phyloP scores from a whole-genome alignment of 2,113 vertebrate species.

The Zeus faber region DNA sequence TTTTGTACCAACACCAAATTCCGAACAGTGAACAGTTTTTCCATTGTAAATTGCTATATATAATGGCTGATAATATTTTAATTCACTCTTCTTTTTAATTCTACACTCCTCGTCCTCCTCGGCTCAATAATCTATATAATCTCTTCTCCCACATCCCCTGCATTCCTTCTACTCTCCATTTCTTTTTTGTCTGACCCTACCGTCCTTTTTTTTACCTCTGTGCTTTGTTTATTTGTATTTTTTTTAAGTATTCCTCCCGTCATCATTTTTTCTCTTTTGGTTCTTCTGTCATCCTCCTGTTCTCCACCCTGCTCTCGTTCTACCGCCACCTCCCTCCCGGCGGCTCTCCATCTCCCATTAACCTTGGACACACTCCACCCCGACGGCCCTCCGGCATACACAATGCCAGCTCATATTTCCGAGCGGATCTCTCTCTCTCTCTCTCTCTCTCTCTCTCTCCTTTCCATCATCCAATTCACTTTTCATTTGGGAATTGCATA shows the following conservation, averaged over 20 bases:
- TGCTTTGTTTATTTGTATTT: not conserved
- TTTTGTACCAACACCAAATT: no score
- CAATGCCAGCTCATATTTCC: slow-evolving; percentile 1
- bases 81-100: no score
- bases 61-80: no score
- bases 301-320: not conserved
- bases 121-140: no score
- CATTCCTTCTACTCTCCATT: no score
- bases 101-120: no score
- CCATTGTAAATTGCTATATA: no score
- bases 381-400: slow-evolving; percentile 7
- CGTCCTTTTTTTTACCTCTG: not conserved
- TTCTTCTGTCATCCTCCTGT: not conserved
- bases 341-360: not conserved
- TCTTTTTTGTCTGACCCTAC: no score
- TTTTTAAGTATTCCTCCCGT: no score
- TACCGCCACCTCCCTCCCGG: not conserved
- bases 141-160: no score
- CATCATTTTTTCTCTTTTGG: no score
- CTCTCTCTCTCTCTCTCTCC: not conserved
- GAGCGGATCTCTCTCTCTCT: slow-evolving; percentile 1
- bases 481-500: slow-evolving; percentile 10
- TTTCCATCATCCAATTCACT: slow-evolving; percentile 5
- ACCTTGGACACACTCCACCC: slow-evolving; percentile 29
- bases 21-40: no score